phyloP scores from a whole-genome alignment of 2,888 invertebrate genomes.

The Junonia oenone region DNA sequence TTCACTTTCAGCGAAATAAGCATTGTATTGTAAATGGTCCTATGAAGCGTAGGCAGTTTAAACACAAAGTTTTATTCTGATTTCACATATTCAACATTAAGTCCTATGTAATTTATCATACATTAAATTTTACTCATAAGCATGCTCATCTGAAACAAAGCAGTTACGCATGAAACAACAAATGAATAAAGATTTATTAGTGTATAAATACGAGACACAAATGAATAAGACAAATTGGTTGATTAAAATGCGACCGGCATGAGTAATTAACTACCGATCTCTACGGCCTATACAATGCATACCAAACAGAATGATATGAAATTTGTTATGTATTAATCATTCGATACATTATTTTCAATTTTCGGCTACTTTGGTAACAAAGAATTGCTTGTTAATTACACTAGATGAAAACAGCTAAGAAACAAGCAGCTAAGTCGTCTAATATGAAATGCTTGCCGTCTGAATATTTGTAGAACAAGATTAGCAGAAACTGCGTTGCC shows the following conservation, averaged over 20 bases:
- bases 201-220: conserved; percentile 5
- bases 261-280: conserved; percentile 9
- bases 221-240: conserved; percentile 13
- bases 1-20: too few relatives aligned
- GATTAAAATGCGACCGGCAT: conserved; percentile 15
- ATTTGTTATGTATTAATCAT: background rate
- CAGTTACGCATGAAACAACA: background rate
- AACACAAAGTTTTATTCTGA: too few relatives aligned
- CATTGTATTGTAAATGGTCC: too few relatives aligned
- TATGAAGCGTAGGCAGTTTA: too few relatives aligned
- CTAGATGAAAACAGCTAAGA: too few relatives aligned
- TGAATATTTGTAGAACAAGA: too few relatives aligned
- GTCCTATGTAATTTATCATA: too few relatives aligned
- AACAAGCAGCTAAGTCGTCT: too few relatives aligned
- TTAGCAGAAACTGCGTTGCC: too few relatives aligned
- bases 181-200: conserved; percentile 2
- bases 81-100: too few relatives aligned
- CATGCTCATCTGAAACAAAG: background rate
- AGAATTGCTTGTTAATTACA: too few relatives aligned
- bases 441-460: too few relatives aligned
- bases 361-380: background rate
- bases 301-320: background rate
- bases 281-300: background rate
- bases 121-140: background rate
- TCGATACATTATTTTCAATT: background rate